These are phyloP conservation scores for Girardinus metallicus DNA, from an alignment of 2,797 vertebrate genomes.

Conservation along the genomic window DNA sequence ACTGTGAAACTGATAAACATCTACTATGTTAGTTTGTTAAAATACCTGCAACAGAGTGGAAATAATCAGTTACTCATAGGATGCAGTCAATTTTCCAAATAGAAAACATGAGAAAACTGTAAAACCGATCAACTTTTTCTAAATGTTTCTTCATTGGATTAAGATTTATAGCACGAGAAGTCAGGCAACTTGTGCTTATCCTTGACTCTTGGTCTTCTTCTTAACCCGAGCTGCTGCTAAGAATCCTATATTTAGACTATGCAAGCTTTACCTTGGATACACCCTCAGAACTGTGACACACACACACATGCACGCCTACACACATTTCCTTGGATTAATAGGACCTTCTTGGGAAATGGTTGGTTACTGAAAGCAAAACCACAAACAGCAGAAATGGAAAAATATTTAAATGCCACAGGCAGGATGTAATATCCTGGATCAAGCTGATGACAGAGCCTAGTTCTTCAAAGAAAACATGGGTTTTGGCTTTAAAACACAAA, in stretches of 20 bases:
- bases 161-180: slow-evolving; percentile 15
- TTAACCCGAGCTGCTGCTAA: slow-evolving; percentile 50
- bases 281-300: not conserved
- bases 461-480: slow-evolving; percentile 1
- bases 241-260: slow-evolving; percentile 40
- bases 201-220: slow-evolving; percentile 36
- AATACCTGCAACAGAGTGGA: not conserved
- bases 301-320: not conserved
- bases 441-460: not conserved
- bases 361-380: slow-evolving; percentile 5
- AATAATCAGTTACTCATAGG: not conserved
- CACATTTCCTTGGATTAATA: slow-evolving; percentile 17
- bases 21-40: not conserved
- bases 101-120: not conserved
- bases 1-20: not conserved
- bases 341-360: slow-evolving; percentile 12
- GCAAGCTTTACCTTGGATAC: slow-evolving; percentile 18
- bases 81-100: not conserved
- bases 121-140: slow-evolving; percentile 14
- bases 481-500: slow-evolving; percentile 1
- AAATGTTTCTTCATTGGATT: slow-evolving; percentile 36
- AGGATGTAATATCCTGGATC: slow-evolving; percentile 22
- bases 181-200: slow-evolving; percentile 42
- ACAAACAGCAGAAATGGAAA: slow-evolving; percentile 18
- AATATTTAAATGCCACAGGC: slow-evolving; percentile 14